Base-by-base conservation (phyloP, 2,113 vertebrate species). In the Archocentrus centrarchus region DNA sequence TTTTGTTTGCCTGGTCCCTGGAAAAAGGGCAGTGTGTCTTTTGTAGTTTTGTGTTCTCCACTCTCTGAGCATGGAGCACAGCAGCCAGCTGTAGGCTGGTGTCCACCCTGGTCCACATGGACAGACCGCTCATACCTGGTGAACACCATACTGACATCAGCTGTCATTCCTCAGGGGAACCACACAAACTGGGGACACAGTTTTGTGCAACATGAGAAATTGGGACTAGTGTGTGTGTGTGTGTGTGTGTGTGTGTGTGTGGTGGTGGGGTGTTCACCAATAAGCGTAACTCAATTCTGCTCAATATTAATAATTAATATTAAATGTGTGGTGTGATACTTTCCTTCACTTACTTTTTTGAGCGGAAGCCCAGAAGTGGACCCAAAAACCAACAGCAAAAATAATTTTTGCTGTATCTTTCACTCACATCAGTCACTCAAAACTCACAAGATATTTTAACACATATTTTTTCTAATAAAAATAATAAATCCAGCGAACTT, bases 41-140 rank as follows among this genome's bases (percentile, higher is more conserved):
- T 44, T 24, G 15, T 66, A 66, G 63, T 66, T 66, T 44, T 66
- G 37, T 27, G 3, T 68, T 90, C 80, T 91, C 88, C 81, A 63
- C 73, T 76, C 22, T 66, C 64, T 63, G 53, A 64, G 41, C 55
- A 44, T 22, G 75, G 9, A 80, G 60, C 44, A 47, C 30, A 30
- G 63, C 5, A 1, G 86, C 30, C 39, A 27, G 62, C 53, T 10
- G 50, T n/a, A n/a, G n/a, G 8, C 50, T 35, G 57, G 7, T 14
- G 24, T 77, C 59, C 53, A 7, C 78, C 64, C 5, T 68, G 79
- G 24, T 6, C 37, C 37, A 66, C 68, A 3, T 73, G 73, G 32
- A 77, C 11, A 14, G 64, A 55, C 20, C 6, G 35, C 50, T 11
- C 87, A 63, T 27, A 79, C 13, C 8, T 32, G 27, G 50, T 77